Percentiles rank a stretch among this genome's conserved stretches.
phyloP scores from a whole-genome alignment of 2,113 vertebrate species.

The Myotis davidii region DNA sequence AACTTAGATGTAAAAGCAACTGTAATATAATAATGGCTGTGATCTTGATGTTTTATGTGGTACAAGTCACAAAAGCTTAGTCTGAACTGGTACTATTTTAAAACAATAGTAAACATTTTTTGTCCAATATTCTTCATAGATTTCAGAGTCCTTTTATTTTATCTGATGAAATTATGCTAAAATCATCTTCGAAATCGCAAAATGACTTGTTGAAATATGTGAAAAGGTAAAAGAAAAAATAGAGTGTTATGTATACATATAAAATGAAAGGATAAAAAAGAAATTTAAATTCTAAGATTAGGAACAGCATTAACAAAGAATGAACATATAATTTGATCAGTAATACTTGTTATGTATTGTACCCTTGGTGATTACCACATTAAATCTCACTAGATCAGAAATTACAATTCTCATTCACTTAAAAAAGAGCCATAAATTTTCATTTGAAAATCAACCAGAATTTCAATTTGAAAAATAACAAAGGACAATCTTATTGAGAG shows the following conservation, averaged over 20 bases:
- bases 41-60: not conserved
- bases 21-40: not conserved
- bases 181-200: not conserved
- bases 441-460: slow-evolving; percentile 5
- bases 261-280: not conserved
- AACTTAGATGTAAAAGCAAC: not conserved
- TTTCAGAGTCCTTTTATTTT: not conserved
- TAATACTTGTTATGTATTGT: not conserved
- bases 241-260: not conserved
- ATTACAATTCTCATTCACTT: not conserved
- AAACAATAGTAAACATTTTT: not conserved
- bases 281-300: slow-evolving; percentile 16
- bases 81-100: not conserved
- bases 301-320: not conserved
- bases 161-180: slow-evolving; percentile 22
- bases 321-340: not conserved
- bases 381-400: not conserved
- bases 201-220: not conserved
- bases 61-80: not conserved
- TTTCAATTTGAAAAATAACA: slow-evolving; percentile 4
- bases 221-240: not conserved
- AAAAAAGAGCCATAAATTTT: not conserved
- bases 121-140: not conserved
- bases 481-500: not conserved
- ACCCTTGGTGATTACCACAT: not conserved